Base-by-base conservation (phyloP, 2,113 vertebrate genomes). In the Cathartes aura region DNA sequence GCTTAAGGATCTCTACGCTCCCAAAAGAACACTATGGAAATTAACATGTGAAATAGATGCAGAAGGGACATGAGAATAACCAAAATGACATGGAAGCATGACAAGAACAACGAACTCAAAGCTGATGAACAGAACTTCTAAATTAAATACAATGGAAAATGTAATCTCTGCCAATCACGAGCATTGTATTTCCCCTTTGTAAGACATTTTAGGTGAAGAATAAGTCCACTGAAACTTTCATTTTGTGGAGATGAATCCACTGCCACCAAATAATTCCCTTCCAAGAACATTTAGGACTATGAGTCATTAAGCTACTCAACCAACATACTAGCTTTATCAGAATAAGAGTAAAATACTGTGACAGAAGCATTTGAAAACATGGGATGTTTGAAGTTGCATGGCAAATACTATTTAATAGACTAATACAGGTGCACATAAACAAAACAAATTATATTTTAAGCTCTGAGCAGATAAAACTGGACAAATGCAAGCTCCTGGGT, bases 21-120 rank as follows among this genome's bases (percentile, higher is more conserved):
- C 27, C 52, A 17, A 45, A 50, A 52, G 11, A 48, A 36, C 19
- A 59, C 27, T 40, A 15, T 15, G 14, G 34, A 53, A 89, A 87
- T 9, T 60, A 42, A 53, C 5, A 50, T 15, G 24, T 23, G 10
- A 73, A 86, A 52, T 27, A 56, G 17, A 71, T 34, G 11, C 27
- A 66, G 52, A 80, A 70, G 9, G 11, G 18, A 52, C 70, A 15
- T 15, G 6, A 55, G 32, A 36, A 60, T 40, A 81, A 16, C 7
- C 13, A 50, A 59, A 92, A 30, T 0, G 0, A 29, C 30, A 67
- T 5, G 30, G 16, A 82, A 82, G 34, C 2, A 0, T 62, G 36
- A 50, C 6, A 82, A 67, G n/a, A 82, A n/a, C 13, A 75, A 36
- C 6, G 50, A 71, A 62, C 15, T 80, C 10, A 60, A 56, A 45